phyloP scores from a whole-genome alignment of 1,140 invertebrate species.

The Agrilus planipennis region DNA sequence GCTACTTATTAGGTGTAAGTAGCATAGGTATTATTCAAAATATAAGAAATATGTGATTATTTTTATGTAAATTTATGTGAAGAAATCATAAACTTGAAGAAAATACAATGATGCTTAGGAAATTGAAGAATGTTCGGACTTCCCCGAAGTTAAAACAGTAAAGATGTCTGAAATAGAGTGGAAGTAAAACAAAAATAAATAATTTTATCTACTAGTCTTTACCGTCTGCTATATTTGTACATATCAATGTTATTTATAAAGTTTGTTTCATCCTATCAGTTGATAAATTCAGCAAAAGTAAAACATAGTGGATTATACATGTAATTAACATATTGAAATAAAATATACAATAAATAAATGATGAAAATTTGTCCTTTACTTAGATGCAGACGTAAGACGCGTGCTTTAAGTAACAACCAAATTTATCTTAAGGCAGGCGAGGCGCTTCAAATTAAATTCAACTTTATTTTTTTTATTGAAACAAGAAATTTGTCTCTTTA shows the following conservation, averaged over 20 bases:
- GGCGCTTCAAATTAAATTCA: slow-evolving; percentile 65
- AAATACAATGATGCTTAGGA: neutral
- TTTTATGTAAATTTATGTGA: no score
- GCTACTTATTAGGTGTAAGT: slow-evolving; percentile 30
- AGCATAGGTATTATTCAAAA: slow-evolving; percentile 71
- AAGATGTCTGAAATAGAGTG: no score
- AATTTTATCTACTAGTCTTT: no score
- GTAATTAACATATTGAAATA: no score
- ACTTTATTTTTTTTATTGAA: slow-evolving; percentile 39
- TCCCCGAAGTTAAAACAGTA: no score
- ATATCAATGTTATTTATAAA: no score
- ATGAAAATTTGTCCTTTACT: neutral
- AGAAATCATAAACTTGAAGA: no score
- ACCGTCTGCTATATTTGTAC: no score
- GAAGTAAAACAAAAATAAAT: no score
- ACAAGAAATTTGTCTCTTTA: slow-evolving; percentile 49
- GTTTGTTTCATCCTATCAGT: no score
- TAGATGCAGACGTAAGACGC: slow-evolving; percentile 1
- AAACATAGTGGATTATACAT: no score
- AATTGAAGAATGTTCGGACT: slow-evolving; percentile 8
- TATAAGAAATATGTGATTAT: slow-evolving; percentile 52
- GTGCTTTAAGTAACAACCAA: slow-evolving; percentile 72
- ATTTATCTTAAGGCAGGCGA: slow-evolving; percentile 89
- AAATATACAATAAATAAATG: slow-evolving; percentile 8
- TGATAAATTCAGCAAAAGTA: no score